Evolutionary conservation across 2,797 vertebrate species (phyloP), one percentile per base, ranked within the genome.

Genomic region (Cryptoblepharus egeriae): DNA sequence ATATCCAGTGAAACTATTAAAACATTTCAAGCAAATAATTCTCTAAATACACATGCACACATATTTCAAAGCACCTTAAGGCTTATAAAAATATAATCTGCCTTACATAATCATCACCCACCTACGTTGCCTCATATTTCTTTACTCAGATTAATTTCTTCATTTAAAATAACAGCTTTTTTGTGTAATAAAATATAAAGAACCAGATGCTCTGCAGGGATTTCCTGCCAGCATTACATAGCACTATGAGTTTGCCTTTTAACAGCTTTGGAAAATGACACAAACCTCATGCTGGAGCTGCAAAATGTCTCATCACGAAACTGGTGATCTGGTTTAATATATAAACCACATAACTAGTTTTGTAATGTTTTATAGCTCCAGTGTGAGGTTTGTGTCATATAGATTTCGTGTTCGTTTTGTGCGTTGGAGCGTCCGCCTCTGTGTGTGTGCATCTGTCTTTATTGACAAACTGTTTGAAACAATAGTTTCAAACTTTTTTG

Each of bases 171-270:
- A 79, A 75, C 55, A 79, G 42, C 64, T 74, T 37, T 55, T 77
- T 35, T 26, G 30, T 69, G 52, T 52, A 75, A 85, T 77, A 58
- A 71, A 57, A 39, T 70, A 70, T 18, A 75, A 55, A 85, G 45
- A 57, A 35, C 67, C 78, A 85, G 83, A 35, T 76, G n/a, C 65
- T 77, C 58, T 11, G 64, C 16, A n/a, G 78, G 67, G 73, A 80
- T 85, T 77, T 81, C 45, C 60, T 81, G 83, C 60, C 57, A 70
- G 73, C n/a, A 24, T 85, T 81, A 81, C 73, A 71, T 85, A 85
- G 68, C 45, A 72, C 58, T 18, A 4, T 58, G 37, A 80, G 45
- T 45, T 85, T 71, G 74, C 67, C 67, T 77, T 77, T 81, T 81
- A 85, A 80, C 30, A 10, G 74, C 78, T 65, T 45, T 45, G 42